These are phyloP conservation scores for Planiliza haematocheilus DNA, from an alignment of 2,113 vertebrate species.

Conservation along the genomic window DNA sequence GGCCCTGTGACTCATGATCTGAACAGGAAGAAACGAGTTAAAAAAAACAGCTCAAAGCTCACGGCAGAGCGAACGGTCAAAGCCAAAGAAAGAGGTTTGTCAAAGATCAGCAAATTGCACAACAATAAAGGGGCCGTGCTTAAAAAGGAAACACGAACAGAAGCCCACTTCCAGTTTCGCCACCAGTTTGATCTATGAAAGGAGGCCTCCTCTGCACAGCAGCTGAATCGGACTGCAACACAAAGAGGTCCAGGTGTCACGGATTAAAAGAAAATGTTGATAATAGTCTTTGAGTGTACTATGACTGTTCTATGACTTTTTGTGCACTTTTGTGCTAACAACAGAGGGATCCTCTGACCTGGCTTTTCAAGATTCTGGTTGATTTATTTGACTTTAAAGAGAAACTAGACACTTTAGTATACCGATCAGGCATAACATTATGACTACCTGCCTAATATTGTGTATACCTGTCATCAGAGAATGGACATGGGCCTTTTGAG, in stretches of 20 bases:
- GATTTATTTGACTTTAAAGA: too few species aligned
- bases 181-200: background rate
- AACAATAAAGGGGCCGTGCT: background rate
- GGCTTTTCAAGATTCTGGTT: background rate
- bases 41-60: conserved; percentile 13
- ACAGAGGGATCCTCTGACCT: background rate
- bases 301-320: too few species aligned
- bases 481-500: too few species aligned
- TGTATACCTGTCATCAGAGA: too few species aligned
- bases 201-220: background rate
- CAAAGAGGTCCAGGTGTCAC: background rate
- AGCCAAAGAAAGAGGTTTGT: conserved; percentile 19
- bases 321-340: background rate
- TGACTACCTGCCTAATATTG: too few species aligned
- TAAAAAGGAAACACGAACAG: conserved; percentile 2
- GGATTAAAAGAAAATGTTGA: background rate
- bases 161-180: background rate
- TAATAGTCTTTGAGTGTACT: too few species aligned
- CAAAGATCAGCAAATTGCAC: conserved; percentile 10
- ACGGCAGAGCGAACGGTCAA: background rate
- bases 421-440: too few species aligned
- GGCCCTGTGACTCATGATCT: conserved; percentile 32
- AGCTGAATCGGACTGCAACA: background rate
- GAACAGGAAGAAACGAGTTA: conserved; percentile 25
- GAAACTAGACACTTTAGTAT: too few species aligned